Conservation (phyloP, 2,888 invertebrate genomes). For the Cancer borealis region DNA sequence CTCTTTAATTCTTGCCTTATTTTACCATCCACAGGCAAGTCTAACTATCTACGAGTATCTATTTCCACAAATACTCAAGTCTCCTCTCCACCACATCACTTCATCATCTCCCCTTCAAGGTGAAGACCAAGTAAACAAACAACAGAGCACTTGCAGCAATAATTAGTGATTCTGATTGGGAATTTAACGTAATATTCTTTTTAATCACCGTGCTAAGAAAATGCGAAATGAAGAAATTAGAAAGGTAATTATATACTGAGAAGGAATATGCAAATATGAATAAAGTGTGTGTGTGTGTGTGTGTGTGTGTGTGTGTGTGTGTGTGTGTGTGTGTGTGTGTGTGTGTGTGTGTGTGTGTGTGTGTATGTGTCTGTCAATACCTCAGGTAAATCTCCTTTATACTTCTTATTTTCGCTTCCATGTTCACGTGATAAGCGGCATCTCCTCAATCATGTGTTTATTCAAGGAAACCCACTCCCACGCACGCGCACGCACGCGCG, state of each 20-base stretch:
- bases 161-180: background rate
- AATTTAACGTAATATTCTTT: background rate
- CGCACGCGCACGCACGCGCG: too few relatives aligned
- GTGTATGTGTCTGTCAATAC: background rate
- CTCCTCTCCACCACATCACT: background rate
- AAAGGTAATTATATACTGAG: background rate
- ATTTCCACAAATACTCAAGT: background rate
- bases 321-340: background rate
- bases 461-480: too few relatives aligned
- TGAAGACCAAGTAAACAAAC: background rate
- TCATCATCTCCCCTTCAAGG: background rate
- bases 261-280: background rate
- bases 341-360: slow-evolving; percentile 32
- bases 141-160: background rate
- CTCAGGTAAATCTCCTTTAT: too few relatives aligned
- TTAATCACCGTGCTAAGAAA: background rate
- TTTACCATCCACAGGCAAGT: background rate
- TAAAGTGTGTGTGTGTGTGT: slow-evolving; percentile 4
- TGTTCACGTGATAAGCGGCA: too few relatives aligned
- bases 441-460: too few relatives aligned
- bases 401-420: too few relatives aligned
- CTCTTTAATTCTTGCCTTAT: background rate
- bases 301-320: slow-evolving; percentile 25
- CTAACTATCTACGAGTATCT: too few relatives aligned
- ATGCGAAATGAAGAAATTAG: background rate